Base-by-base conservation (phyloP, 2,888 invertebrate genomes). In the Andrena dorsata region DNA sequence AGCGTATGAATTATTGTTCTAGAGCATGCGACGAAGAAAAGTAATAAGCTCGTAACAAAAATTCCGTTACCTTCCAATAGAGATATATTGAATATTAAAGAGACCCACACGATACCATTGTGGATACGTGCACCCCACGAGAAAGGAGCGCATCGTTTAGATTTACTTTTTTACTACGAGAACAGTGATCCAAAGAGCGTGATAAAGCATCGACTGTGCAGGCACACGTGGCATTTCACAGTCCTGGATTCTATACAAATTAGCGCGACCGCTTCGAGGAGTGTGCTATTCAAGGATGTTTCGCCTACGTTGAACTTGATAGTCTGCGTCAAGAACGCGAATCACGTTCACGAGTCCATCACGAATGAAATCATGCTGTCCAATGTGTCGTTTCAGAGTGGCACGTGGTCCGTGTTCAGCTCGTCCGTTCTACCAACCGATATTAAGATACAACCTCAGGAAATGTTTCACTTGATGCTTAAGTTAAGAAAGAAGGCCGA, bases 111-210 rank as follows among this genome's bases (percentile, higher is more conserved):
- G 65, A 92, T 95, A 82, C 94, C 95, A 26, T 94, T 97, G 90
- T 97, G 96, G 96, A 94, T 97, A 28, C 95, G 96, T 89, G 97
- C 97, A 0, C 96, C 97, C 0, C 95, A 95, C 84, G 94, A 94
- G 60, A 95, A 96, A 69, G 97, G 97, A 1, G 94, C 94, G 30
- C 95, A 96, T 86, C 94, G 95, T 4, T 93, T 97, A 60, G 96
- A 97, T 91, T 94, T 97, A 86, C 94, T 97, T 65, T 96, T 97
- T 92, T 97, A 97, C 92, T 97, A 97, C 91, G 96, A 96, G 90
- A 95, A 95, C 92, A 90, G 93, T 32, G 90, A 93, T 91, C 7
- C 94, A 85, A 92, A 94, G 76, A 88, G 87, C 26, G 49, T 82
- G 35, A 90, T 91, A 13, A 95, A 95, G 83, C 95, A 96, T 92